Base-by-base conservation (phyloP, 1,140 invertebrate genomes). In the Cherax destructor region DNA sequence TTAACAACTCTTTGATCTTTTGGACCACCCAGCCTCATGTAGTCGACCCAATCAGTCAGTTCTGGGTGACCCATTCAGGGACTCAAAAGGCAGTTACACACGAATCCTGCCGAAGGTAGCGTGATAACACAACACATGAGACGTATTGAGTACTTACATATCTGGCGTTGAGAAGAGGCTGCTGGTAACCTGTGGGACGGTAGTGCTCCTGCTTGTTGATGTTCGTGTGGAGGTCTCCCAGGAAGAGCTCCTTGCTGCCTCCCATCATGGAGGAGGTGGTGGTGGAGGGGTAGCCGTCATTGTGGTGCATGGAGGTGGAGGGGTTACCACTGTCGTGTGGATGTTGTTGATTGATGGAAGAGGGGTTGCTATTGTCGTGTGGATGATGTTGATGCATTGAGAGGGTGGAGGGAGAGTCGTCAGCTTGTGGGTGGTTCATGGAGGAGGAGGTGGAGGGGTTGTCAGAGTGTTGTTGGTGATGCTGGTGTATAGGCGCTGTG, bases 181-280 rank as follows among this genome's bases (percentile, higher is more conserved):
- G 74, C 56, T 91, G 88, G 76, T 86, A 91, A 3, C 88, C 88
- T 13, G 88, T 91, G 16, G 88, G 88, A 24, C 88, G 81, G 88
- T 91, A 91, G 41, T 85, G 56, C 2, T 91, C 88, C 59, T 91
- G 88, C 74, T 91, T 86, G 88, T 13, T 52, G 13, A 52, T 9
- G 21, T 91, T 83, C 21, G 88, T 91, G 76, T 91, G 88, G 6
- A 91, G 30, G 52, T 91, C 88, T 13, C 88, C 88, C 59, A 85
- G 30, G 47, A 91, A 86, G 18, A 91, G 88, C 47, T 91, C 76
- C 76, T 78, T 87, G 10, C 85, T 49, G 5, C 24, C 50, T 3
- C 21, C 76, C 10, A 0, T 18, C 11, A 4, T 74, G 49, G 47
- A 72, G 11, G 59, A 2, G 41, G 21, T 0, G n/a, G n/a, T n/a